A percentile compares a stretch with the other conserved stretches of the same genome.
These are phyloP conservation scores for Dromiciops gliroides DNA, from an alignment of 2,113 vertebrate species.

Conservation along the genomic window DNA sequence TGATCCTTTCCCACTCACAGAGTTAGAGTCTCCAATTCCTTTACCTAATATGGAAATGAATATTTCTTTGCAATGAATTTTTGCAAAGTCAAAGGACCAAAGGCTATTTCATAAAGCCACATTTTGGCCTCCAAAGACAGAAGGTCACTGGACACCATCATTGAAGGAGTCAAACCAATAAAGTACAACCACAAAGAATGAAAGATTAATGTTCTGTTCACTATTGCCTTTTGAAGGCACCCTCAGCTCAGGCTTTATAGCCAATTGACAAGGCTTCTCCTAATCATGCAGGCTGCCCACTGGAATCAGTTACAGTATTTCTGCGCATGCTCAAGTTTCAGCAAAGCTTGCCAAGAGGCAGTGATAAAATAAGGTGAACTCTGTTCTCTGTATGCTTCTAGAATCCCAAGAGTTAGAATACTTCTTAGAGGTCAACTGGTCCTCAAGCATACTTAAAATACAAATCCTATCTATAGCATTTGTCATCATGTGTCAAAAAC, in stretches of 20 bases:
- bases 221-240: not conserved
- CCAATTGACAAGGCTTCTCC: not conserved
- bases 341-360: not conserved
- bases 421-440: not conserved
- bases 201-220: not conserved
- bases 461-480: not conserved
- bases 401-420: not conserved
- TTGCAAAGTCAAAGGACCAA: not conserved
- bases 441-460: not conserved
- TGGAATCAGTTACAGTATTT: not conserved
- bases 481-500: not conserved
- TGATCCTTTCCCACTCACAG: not conserved
- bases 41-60: not conserved
- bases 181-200: not conserved
- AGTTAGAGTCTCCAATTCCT: not conserved
- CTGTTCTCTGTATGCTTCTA: not conserved
- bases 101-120: not conserved
- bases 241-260: not conserved
- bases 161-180: not conserved
- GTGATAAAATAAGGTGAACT: not conserved
- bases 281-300: not conserved
- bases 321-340: not conserved
- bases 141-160: not conserved
- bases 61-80: not conserved
- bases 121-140: not conserved